phyloP scores from a whole-genome alignment of 2,888 invertebrate species.

The Agrilus biguttatus region DNA sequence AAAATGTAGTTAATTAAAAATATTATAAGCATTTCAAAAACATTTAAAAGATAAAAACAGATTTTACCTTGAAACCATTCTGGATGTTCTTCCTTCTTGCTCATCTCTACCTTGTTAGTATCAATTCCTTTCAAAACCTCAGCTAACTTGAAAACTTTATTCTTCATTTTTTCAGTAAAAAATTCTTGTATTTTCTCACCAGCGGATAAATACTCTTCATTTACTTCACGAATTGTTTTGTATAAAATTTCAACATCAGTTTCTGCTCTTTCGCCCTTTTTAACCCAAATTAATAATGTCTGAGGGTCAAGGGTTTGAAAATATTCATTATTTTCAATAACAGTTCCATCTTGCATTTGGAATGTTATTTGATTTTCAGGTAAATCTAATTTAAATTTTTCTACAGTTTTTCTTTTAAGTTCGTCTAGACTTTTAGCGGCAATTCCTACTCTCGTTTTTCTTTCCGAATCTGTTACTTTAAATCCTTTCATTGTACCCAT shows the following conservation, averaged over 20 bases:
- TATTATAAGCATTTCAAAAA: background rate
- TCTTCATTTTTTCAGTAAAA: slow-evolving; percentile 51
- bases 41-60: background rate
- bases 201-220: slow-evolving; percentile 52
- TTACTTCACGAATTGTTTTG: slow-evolving; percentile 50
- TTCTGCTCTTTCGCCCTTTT: slow-evolving; percentile 26
- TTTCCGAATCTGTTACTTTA: slow-evolving; percentile 54
- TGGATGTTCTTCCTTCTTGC: slow-evolving; percentile 51
- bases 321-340: slow-evolving; percentile 63
- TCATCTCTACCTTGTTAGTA: slow-evolving; percentile 40
- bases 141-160: slow-evolving; percentile 35
- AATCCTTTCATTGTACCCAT: slow-evolving; percentile 47
- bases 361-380: slow-evolving; percentile 20
- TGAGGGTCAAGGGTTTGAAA: slow-evolving; percentile 60
- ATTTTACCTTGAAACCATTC: slow-evolving; percentile 63
- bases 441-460: slow-evolving; percentile 54
- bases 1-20: background rate
- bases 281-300: slow-evolving; percentile 49
- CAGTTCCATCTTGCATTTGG: slow-evolving; percentile 47
- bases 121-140: slow-evolving; percentile 33
- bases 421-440: slow-evolving; percentile 52
- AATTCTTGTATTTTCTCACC: slow-evolving; percentile 61
- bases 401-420: slow-evolving; percentile 51
- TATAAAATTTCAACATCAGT: slow-evolving; percentile 57
- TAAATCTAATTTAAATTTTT: slow-evolving; percentile 35